Percentiles rank a stretch among this genome's conserved stretches.
Evolutionary conservation across 2,113 vertebrate species (phyloP).

Genomic region (Corvus cornix): DNA sequence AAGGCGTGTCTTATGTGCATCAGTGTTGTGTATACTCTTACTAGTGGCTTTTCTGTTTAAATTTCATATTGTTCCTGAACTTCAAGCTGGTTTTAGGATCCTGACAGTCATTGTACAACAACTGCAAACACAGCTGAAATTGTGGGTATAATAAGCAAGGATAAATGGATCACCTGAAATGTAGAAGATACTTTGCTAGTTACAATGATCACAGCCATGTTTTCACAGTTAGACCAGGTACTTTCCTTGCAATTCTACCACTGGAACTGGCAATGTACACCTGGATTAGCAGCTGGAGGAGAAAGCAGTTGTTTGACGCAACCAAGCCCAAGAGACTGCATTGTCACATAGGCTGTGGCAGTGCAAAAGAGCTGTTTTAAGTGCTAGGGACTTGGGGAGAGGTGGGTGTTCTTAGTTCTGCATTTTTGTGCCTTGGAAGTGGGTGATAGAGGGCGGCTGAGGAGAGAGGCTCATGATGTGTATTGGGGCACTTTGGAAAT

Average conservation of each 20-base stretch:
- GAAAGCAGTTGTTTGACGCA: neutral
- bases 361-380: neutral
- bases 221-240: neutral
- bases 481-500: neutral
- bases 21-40: neutral
- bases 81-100: neutral
- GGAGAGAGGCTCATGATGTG: neutral
- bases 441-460: neutral
- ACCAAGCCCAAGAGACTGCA: accelerated
- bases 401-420: neutral
- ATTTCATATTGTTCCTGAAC: neutral
- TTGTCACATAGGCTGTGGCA: neutral
- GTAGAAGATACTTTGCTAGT: neutral
- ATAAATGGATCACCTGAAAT: neutral
- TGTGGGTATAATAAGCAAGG: neutral
- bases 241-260: neutral
- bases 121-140: neutral
- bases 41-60: neutral
- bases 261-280: neutral
- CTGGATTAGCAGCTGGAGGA: neutral
- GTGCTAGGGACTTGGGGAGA: accelerated
- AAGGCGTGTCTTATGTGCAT: neutral
- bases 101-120: neutral
- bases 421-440: neutral
- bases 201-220: neutral